These are phyloP conservation scores for Balanococcus diminutus DNA, from an alignment of 2,888 invertebrate species.

Conservation along the genomic window DNA sequence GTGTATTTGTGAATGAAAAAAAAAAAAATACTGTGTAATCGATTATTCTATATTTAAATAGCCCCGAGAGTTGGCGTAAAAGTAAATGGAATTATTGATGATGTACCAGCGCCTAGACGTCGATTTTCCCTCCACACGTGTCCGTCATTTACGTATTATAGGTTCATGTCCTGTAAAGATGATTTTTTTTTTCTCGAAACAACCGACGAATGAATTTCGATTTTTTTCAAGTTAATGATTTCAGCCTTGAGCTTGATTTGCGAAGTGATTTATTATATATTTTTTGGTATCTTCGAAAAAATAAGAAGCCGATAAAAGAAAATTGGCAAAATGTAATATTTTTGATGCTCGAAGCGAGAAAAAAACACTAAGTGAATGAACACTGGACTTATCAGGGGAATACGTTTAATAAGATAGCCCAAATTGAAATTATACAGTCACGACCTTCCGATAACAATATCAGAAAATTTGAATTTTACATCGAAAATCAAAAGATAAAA, in stretches of 20 bases:
- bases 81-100: conserved; percentile 1
- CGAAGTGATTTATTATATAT: neutral
- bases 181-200: neutral
- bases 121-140: neutral
- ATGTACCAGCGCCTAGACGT: neutral
- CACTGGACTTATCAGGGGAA: too few species aligned
- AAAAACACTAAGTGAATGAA: too few species aligned
- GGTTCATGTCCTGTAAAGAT: neutral
- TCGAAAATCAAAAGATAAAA: too few species aligned
- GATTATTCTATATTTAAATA: conserved; percentile 30
- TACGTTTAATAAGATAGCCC: too few species aligned
- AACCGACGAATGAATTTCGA: neutral
- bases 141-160: neutral
- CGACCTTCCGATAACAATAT: too few species aligned
- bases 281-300: neutral
- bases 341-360: too few species aligned
- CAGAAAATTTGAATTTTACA: too few species aligned
- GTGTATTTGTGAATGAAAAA: neutral
- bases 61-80: neutral
- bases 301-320: neutral
- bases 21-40: neutral
- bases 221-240: neutral
- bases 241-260: neutral
- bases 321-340: neutral
- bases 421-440: too few species aligned